Percentiles rank a stretch among this genome's conserved stretches.
phyloP scores from a whole-genome alignment of 2,797 vertebrate species.

The Nyctibius grandis region DNA sequence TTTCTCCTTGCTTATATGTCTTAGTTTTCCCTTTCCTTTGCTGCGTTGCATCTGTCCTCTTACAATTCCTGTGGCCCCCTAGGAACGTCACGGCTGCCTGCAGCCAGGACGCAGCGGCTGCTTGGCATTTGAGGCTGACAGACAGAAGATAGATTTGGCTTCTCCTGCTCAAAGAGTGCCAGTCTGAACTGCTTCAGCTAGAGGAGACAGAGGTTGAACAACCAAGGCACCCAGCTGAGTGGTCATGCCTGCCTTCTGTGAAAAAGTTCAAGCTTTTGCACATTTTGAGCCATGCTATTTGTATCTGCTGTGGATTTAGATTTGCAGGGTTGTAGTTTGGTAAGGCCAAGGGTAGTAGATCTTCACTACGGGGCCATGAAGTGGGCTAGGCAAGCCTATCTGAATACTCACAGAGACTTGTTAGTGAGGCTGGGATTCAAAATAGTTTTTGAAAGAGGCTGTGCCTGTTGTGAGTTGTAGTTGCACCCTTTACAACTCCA shows the following conservation, averaged over 20 bases:
- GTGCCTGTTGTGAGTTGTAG: not conserved
- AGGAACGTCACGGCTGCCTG: not conserved
- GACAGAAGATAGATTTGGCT: not conserved
- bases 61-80: not conserved
- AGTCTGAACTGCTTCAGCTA: not conserved
- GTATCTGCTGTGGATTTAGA: not conserved
- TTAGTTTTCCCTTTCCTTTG: not conserved
- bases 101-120: not conserved
- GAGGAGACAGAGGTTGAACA: not conserved
- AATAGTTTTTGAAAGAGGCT: not conserved
- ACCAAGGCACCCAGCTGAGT: not conserved
- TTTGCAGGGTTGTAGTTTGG: not conserved
- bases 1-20: not conserved
- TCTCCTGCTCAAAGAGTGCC: not conserved
- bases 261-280: not conserved
- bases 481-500: not conserved
- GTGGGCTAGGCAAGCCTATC: not conserved
- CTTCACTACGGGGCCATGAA: fast-evolving
- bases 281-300: not conserved
- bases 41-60: not conserved
- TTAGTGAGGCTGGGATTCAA: not conserved
- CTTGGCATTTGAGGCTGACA: not conserved
- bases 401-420: not conserved
- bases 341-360: not conserved
- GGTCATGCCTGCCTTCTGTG: not conserved